A percentile compares a stretch with the other conserved stretches of the same genome.
Evolutionary conservation across 2,888 invertebrate species (phyloP).

Genomic region (Artemia sinica): DNA sequence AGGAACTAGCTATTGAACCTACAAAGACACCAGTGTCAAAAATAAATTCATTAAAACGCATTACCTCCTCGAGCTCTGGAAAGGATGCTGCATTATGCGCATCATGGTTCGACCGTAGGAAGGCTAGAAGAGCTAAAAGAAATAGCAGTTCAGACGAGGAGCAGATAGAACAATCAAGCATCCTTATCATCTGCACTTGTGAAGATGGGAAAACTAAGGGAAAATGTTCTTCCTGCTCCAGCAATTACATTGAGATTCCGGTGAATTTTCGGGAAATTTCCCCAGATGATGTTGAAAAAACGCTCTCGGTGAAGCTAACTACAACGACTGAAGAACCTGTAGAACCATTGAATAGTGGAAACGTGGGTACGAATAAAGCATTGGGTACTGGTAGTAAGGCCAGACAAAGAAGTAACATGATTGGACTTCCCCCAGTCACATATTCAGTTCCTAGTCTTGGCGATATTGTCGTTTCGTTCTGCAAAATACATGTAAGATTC

Average conservation of each 20-base stretch:
- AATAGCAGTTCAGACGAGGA: neutral
- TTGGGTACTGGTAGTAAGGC: neutral
- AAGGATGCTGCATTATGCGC: neutral
- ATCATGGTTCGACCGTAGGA: conserved; percentile 7
- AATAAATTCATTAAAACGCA: neutral
- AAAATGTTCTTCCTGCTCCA: neutral
- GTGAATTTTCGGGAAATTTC: neutral
- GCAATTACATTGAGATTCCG: conserved; percentile 12
- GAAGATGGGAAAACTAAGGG: neutral
- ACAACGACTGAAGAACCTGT: neutral
- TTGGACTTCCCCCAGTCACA: neutral
- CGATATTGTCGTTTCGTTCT: neutral
- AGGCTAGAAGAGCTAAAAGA: neutral
- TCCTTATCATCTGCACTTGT: neutral
- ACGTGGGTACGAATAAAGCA: neutral
- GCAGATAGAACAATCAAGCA: neutral
- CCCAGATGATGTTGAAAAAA: conserved; percentile 11
- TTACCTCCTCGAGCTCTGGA: neutral
- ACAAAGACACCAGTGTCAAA: conserved; percentile 5
- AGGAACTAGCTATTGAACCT: neutral
- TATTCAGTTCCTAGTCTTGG: conserved; percentile 7
- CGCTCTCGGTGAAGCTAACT: neutral
- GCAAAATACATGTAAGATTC: neutral
- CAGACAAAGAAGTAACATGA: neutral
- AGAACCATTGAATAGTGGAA: neutral